Percentiles rank a stretch among this genome's conserved stretches.
phyloP scores from a whole-genome alignment of 1,140 invertebrate genomes.

The Andrena cerasifolii region DNA sequence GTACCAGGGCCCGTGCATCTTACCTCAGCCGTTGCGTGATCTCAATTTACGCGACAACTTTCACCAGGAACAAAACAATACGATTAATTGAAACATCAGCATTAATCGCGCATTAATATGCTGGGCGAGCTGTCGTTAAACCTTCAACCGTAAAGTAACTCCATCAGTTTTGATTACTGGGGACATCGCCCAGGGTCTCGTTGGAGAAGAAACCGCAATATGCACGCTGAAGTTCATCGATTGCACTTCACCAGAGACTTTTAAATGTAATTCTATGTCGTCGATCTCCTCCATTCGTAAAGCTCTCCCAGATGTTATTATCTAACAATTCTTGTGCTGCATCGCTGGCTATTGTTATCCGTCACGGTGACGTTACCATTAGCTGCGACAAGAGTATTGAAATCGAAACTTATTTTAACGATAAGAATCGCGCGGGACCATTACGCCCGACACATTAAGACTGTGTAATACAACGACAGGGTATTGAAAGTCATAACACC shows the following conservation, averaged over 20 bases:
- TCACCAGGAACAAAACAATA: neutral
- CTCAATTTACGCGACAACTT: slow-evolving; percentile 10
- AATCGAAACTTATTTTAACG: slow-evolving; percentile 1
- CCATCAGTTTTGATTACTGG: too few species aligned
- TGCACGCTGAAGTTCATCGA: too few species aligned
- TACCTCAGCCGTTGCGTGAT: slow-evolving; percentile 17
- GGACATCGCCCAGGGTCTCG: too few species aligned
- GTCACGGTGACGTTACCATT: slow-evolving; percentile 1
- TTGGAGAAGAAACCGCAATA: too few species aligned
- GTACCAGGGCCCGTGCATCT: slow-evolving; percentile 37
- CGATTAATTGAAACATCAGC: slow-evolving; percentile 7
- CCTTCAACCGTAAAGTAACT: too few species aligned
- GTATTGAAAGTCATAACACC: slow-evolving; percentile 21
- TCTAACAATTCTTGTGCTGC: neutral
- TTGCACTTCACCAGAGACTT: too few species aligned
- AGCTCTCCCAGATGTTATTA: neutral
- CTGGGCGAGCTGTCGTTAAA: too few species aligned
- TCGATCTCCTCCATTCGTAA: too few species aligned
- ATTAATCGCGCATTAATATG: neutral
- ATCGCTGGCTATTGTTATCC: neutral
- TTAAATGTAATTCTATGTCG: too few species aligned
- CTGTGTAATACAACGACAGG: neutral
- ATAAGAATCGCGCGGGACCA: slow-evolving; percentile 1
- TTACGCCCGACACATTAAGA: neutral
- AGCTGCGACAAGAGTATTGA: too few species aligned